phyloP scores from a whole-genome alignment of 2,888 invertebrate species.

The Idaea dimidiata region DNA sequence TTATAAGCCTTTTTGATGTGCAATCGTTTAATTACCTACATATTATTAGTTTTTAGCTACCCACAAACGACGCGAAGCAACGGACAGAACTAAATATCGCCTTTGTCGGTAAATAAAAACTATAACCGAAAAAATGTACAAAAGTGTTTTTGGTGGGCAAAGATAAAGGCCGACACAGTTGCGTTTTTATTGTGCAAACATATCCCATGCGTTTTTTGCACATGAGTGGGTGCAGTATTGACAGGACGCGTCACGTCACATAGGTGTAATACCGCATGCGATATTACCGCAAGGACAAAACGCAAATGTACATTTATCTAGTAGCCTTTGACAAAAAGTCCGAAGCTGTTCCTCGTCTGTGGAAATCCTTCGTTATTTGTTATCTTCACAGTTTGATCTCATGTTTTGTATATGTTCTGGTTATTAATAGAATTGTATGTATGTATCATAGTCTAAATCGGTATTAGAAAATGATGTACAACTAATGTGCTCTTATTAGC shows the following conservation, averaged over 20 bases:
- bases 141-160: too few relatives aligned
- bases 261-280: too few relatives aligned
- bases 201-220: too few relatives aligned
- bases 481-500: conserved; percentile 26
- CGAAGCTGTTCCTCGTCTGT: neutral
- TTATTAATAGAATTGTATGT: conserved; percentile 8
- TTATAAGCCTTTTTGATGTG: neutral
- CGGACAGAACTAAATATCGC: too few relatives aligned
- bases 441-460: conserved; percentile 11
- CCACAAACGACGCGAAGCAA: neutral
- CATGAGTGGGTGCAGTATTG: too few relatives aligned
- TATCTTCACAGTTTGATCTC: conserved; percentile 3
- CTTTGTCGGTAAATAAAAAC: too few relatives aligned
- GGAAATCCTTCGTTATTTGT: conserved; percentile 8
- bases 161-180: too few relatives aligned
- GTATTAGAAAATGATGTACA: conserved; percentile 30
- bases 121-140: too few relatives aligned
- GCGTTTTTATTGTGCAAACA: too few relatives aligned
- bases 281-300: too few relatives aligned
- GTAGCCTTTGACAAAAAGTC: neutral
- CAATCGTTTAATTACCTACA: neutral
- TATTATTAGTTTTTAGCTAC: neutral
- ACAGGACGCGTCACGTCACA: too few relatives aligned
- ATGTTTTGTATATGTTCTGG: conserved; percentile 14
- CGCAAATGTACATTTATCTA: too few relatives aligned